A percentile compares a stretch with the other conserved stretches of the same genome.
Conservation (phyloP, 2,888 invertebrate species). For the Drosophila heteroneura region DNA sequence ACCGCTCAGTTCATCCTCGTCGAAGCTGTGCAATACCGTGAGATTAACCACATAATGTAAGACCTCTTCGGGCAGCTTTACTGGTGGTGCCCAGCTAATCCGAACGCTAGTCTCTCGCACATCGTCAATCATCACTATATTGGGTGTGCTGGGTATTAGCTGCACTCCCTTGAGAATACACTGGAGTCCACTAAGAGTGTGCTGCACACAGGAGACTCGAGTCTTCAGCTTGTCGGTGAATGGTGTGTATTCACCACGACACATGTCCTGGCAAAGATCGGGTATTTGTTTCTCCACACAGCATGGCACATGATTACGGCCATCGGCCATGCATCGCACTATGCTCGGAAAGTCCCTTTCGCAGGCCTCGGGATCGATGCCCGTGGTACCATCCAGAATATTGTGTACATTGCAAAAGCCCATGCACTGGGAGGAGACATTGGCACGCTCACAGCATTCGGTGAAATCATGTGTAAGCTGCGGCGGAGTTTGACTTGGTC, state of each 20-base stretch:
- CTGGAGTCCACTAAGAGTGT: slow-evolving; percentile 92
- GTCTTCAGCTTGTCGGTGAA: slow-evolving; percentile 94
- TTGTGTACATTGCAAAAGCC: slow-evolving; percentile 93
- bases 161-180: slow-evolving; percentile 93
- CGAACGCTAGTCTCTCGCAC: slow-evolving; percentile 90
- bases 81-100: slow-evolving; percentile 90
- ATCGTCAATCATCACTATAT: slow-evolving; percentile 90
- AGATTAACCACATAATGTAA: slow-evolving; percentile 90
- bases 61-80: slow-evolving; percentile 88
- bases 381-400: slow-evolving; percentile 90
- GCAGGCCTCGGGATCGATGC: slow-evolving; percentile 92
- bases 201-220: slow-evolving; percentile 93
- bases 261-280: slow-evolving; percentile 94
- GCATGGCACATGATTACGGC: slow-evolving; percentile 94
- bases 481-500: slow-evolving; percentile 70
- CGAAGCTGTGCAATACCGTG: slow-evolving; percentile 90
- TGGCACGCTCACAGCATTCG: slow-evolving; percentile 90
- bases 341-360: slow-evolving; percentile 93
- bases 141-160: slow-evolving; percentile 90
- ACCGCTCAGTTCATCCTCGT: slow-evolving; percentile 85
- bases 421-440: slow-evolving; percentile 90
- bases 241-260: slow-evolving; percentile 93
- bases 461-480: slow-evolving; percentile 91
- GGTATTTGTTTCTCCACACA: slow-evolving; percentile 93
- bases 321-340: slow-evolving; percentile 92